These are phyloP conservation scores for Epirrita christyi DNA, from an alignment of 2,888 invertebrate genomes.

Conservation along the genomic window DNA sequence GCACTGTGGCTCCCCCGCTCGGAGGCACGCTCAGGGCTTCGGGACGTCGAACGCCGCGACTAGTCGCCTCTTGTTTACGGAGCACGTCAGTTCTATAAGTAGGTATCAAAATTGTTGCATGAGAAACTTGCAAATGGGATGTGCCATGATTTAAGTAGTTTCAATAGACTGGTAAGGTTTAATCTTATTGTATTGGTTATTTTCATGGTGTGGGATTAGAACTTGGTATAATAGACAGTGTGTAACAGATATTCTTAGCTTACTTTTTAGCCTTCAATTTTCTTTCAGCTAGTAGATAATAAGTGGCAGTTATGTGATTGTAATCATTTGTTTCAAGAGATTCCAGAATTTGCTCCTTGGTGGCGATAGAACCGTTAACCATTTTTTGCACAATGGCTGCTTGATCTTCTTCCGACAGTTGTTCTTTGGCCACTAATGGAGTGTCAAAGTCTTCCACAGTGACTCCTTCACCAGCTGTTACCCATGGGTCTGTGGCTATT, in stretches of 20 bases:
- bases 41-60: conserved; percentile 61
- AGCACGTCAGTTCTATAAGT: conserved; percentile 45
- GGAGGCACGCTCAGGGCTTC: conserved; percentile 67
- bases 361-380: conserved; percentile 97
- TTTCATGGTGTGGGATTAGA: too few relatives aligned
- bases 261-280: conserved; percentile 92
- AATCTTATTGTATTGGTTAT: too few relatives aligned
- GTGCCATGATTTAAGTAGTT: too few relatives aligned
- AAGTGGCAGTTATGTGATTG: conserved; percentile 99
- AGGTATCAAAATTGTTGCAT: conserved; percentile 4
- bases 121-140: not conserved
- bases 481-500: conserved; percentile 95
- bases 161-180: too few relatives aligned
- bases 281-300: conserved; percentile 97
- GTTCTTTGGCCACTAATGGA: conserved; percentile 95
- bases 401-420: conserved; percentile 96
- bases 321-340: conserved; percentile 98
- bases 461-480: conserved; percentile 83
- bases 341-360: conserved; percentile 97
- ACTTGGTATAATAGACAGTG: too few relatives aligned
- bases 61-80: conserved; percentile 52
- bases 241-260: too few relatives aligned
- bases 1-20: conserved; percentile 55
- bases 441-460: conserved; percentile 86
- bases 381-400: conserved; percentile 96